Evolutionary conservation across 2,888 invertebrate species (phyloP), one percentile per base, ranked within the genome.

Genomic region (Diplolepis rosae): DNA sequence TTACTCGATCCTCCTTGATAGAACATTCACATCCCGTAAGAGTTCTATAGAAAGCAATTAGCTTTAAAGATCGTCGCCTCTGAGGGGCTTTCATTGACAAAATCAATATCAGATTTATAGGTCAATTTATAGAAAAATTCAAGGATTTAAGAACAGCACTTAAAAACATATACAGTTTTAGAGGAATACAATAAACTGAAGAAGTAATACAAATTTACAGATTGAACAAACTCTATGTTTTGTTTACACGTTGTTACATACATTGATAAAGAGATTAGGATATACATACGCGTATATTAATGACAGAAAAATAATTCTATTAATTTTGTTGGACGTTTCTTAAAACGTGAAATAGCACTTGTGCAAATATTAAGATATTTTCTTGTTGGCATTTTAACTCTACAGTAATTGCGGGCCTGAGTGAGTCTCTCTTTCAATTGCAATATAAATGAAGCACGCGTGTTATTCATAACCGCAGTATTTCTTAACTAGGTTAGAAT

Each of bases 91-190:
- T 85, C 79, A 84, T 87, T 84, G 83, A 84, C 86, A 87, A 83
- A 88, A 88, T 87, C 87, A 88, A 88, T 88, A 88, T 88, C 87
- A 87, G 87, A 88, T 86, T 87, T 87, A 82, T 87, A 87, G 87
- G 86, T 87, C 86, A 87, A 87, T 87, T 87, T 85, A 80, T 86
- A 87, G 81, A 80, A 73, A 78, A 84, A 84, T 84, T 80, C 80
- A 79, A 83, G 82, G 83, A 76, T 75, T 83, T 83, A 84, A 81
- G 79, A 70, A 69, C 75, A 79, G 71, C 72, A 76, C 51, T 71
- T 77, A 48, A 73, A 68, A 66, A 78, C 71, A 77, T 70, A 72
- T 65, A 66, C 73, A 76, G 71, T 79, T 77, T 77, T 69, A 71
- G 74, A 52, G 51, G 51, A 52, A 28, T 30, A 30, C n/a, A 15